Evolutionary conservation across 2,113 vertebrate genomes (phyloP).

Genomic region (Ia io): DNA sequence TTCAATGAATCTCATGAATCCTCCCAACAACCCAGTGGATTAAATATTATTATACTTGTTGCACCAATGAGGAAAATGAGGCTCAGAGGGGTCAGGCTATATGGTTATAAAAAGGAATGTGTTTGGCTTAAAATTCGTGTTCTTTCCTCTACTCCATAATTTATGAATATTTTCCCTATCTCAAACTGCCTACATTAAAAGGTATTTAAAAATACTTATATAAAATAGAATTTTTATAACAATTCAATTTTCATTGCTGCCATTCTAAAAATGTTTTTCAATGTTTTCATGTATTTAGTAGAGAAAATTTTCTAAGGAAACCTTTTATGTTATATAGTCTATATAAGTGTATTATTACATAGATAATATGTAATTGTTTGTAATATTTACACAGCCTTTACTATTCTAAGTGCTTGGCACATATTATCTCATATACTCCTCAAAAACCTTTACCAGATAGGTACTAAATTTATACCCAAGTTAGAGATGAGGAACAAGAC

Average conservation of each 20-base stretch:
- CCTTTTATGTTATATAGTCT: neutral
- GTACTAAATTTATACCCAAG: neutral
- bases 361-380: neutral
- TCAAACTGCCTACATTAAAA: neutral
- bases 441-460: neutral
- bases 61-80: neutral
- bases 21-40: neutral
- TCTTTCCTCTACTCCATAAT: neutral
- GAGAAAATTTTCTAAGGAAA: neutral
- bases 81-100: neutral
- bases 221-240: slow-evolving; percentile 20
- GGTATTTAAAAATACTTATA: neutral
- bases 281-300: slow-evolving; percentile 1
- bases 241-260: neutral
- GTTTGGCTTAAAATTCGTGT: neutral
- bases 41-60: neutral
- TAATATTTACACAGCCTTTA: neutral
- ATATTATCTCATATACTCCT: neutral
- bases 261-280: neutral
- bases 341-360: neutral
- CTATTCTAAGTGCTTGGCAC: neutral
- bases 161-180: neutral
- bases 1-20: neutral
- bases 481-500: neutral
- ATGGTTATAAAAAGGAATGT: neutral